Evolutionary conservation across 53 echinoderm and acorn worm species (phyloP).

Genomic region (Zoroaster sp.): DNA sequence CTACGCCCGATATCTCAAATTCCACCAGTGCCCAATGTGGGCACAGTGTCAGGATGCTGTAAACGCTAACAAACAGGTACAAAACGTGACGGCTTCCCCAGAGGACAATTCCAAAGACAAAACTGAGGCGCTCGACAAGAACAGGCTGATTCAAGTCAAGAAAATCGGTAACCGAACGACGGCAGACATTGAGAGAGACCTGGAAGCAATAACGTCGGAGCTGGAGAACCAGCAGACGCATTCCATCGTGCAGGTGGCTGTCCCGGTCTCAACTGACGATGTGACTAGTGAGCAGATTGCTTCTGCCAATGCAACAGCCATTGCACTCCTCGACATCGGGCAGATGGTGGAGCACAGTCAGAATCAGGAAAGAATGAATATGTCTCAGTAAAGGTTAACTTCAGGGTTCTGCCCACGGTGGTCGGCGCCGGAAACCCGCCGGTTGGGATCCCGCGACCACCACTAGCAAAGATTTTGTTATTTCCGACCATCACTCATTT

Average conservation of each 20-base stretch:
- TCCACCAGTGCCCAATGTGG: slow-evolving; percentile 51
- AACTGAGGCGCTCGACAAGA: not conserved
- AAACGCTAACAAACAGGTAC: not conserved
- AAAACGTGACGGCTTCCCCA: not conserved
- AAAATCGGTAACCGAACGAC: not conserved
- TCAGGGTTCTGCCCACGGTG: too few relatives aligned
- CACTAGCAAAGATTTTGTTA: too few relatives aligned
- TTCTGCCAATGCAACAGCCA: slow-evolving; percentile 37
- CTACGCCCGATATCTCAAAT: slow-evolving; percentile 48
- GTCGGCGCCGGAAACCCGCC: too few relatives aligned
- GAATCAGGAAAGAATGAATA: slow-evolving; percentile 25
- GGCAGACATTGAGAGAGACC: slow-evolving; percentile 29
- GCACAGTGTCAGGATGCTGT: slow-evolving; percentile 39
- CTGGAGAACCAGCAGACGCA: slow-evolving; percentile 10
- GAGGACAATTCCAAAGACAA: not conserved
- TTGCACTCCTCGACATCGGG: slow-evolving; percentile 36
- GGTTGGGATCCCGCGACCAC: not conserved
- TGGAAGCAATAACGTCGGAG: slow-evolving; percentile 11
- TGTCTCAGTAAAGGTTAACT: not conserved
- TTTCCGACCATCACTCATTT: too few relatives aligned
- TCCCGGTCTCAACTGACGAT: not conserved
- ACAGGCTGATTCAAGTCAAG: not conserved
- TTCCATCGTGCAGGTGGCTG: not conserved
- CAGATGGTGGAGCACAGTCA: slow-evolving; percentile 47
- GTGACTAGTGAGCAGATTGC: slow-evolving; percentile 38